phyloP scores from a whole-genome alignment of 1,140 invertebrate species.

The Bombus waltoni region DNA sequence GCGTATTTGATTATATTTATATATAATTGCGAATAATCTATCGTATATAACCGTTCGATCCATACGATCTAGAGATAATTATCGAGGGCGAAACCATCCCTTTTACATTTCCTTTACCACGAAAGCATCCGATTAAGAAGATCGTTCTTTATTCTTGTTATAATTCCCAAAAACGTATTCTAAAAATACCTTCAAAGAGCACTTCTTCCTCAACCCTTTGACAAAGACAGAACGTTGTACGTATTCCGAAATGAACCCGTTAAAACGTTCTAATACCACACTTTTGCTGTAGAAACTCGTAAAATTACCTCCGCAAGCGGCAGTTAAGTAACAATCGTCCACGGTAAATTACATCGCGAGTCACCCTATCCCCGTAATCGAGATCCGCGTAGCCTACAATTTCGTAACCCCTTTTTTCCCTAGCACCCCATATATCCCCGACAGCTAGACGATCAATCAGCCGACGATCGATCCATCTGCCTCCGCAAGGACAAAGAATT shows the following conservation, averaged over 20 bases:
- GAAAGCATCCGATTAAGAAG: too few species aligned
- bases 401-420: conserved; percentile 3
- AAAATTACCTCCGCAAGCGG: neutral
- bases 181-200: neutral
- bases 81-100: too few species aligned
- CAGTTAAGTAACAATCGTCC: neutral
- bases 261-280: neutral
- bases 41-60: too few species aligned
- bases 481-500: conserved; percentile 20
- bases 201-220: neutral
- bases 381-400: neutral
- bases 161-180: neutral
- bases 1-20: too few species aligned
- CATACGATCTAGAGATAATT: too few species aligned
- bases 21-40: too few species aligned
- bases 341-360: neutral
- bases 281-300: neutral
- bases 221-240: neutral
- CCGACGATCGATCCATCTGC: conserved; percentile 7
- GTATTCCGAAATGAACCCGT: neutral
- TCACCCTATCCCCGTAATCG: conserved; percentile 4
- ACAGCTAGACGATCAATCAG: conserved; percentile 19
- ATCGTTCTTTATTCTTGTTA: too few species aligned
- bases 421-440: neutral
- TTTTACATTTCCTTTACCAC: too few species aligned